These are phyloP conservation scores for Pipra filicauda DNA, from an alignment of 2,113 vertebrate species.

Conservation along the genomic window DNA sequence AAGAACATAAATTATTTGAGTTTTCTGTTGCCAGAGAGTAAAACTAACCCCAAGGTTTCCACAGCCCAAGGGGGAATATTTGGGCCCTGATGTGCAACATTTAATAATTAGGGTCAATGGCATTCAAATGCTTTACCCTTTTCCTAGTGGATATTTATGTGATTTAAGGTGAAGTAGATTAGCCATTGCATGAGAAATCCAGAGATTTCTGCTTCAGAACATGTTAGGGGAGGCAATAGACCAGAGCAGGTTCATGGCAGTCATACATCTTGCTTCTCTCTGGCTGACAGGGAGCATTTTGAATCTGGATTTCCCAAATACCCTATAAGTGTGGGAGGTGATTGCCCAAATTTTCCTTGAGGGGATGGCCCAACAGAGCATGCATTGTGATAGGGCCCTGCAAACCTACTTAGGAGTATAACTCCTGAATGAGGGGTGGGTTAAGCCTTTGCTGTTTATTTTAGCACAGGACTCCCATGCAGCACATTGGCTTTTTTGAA, in stretches of 20 bases:
- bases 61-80: neutral
- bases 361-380: neutral
- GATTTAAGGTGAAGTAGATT: neutral
- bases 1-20: neutral
- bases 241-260: neutral
- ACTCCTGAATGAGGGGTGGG: neutral
- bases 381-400: accelerated
- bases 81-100: neutral
- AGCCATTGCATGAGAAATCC: neutral
- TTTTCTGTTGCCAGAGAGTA: neutral
- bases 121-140: neutral
- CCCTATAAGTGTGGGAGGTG: neutral
- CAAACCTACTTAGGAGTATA: neutral
- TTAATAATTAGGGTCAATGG: neutral
- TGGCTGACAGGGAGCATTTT: neutral
- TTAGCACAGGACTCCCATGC: neutral
- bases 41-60: neutral
- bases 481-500: neutral
- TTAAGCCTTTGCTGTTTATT: neutral
- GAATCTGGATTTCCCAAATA: neutral
- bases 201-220: neutral
- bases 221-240: neutral
- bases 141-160: neutral
- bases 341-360: neutral
- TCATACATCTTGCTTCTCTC: neutral